Evolutionary conservation across 2,888 invertebrate genomes (phyloP).

Genomic region (Ischnus inquisitorius): DNA sequence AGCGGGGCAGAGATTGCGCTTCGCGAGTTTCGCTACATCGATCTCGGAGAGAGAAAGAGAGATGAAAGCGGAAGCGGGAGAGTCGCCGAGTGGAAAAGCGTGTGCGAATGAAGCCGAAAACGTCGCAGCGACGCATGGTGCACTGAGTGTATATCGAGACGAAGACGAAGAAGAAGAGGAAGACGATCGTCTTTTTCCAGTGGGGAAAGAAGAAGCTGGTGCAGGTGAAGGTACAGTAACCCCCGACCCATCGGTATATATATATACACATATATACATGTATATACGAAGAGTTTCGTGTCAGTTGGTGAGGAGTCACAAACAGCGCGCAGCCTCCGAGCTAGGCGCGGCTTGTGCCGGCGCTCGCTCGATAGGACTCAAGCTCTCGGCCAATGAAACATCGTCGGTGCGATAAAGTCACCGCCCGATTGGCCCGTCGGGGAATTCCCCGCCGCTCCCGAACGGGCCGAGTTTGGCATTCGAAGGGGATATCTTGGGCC

Average conservation of each 20-base stretch:
- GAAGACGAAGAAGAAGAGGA: conserved; percentile 56
- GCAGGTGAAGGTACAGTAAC: conserved; percentile 66
- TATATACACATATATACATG: neutral
- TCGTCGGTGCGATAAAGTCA: conserved; percentile 78
- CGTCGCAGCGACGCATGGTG: conserved; percentile 1
- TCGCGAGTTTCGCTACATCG: conserved; percentile 32
- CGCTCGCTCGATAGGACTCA: conserved; percentile 83
- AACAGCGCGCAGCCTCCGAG: conserved; percentile 66
- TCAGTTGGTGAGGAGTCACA: conserved; percentile 9
- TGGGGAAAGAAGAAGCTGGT: conserved; percentile 60
- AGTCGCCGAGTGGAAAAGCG: conserved; percentile 16
- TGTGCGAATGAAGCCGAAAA: conserved; percentile 1
- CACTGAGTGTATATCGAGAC: conserved; percentile 48
- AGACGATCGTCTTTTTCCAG: conserved; percentile 39
- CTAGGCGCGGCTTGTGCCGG: conserved; percentile 83
- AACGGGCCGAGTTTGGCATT: conserved; percentile 66
- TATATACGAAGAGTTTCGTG: conserved; percentile 30
- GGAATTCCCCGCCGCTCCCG: conserved; percentile 73
- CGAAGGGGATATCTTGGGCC: conserved; percentile 66
- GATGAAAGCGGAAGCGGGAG: neutral
- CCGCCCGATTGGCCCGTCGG: conserved; percentile 81
- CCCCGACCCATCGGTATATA: conserved; percentile 43
- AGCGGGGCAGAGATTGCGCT: conserved; percentile 2
- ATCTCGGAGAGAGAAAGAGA: conserved; percentile 3
- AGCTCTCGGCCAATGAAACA: conserved; percentile 81